Evolutionary conservation across 2,888 invertebrate species (phyloP), one percentile per base, ranked within the genome.

Genomic region (Drosophila histrio): DNA sequence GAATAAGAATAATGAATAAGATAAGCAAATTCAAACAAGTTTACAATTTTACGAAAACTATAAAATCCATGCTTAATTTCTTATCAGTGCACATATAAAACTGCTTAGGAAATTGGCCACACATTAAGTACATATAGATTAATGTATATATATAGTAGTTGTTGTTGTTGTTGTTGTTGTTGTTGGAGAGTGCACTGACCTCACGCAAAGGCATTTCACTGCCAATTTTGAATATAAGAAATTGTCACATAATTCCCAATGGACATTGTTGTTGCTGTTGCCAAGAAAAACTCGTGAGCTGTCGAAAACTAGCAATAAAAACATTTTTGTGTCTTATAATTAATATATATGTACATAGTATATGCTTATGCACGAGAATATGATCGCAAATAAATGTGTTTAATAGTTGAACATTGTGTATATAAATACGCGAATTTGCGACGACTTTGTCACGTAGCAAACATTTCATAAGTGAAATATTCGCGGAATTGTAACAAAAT

Each of bases 111-210:
- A 49, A 26, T 13, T 8, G 44, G 3, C 17, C 2, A 17, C 28
- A 44, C n/a, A 19, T 28, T 30, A 19, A 13, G 5, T 34, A 21
- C 26, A 53, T 50, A 56, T 26, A 32, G 28, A 21, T 9, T 9
- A 50, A 26, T 43, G 9, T 64, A 19, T 26, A 30, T 24, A 44
- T 30, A n/a, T 5, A n/a, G n/a, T n/a, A n/a, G n/a, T n/a, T n/a
- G n/a, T n/a, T n/a, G n/a, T n/a, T n/a, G n/a, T n/a, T n/a, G n/a
- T n/a, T n/a, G 4, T 11, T 21, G 17, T 52, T 22, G 3, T 24
- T 19, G 13, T 28, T 19, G 38, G 11, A 39, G 28, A 41, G 79
- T 68, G 19, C 81, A 80, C 49, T 79, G 79, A 79, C 78, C 79
- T 72, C 71, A 32, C 70, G 34, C 52, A 79, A 71, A 61, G 4